Percentiles rank a stretch among this genome's conserved stretches.
Evolutionary conservation across 1,140 invertebrate species (phyloP).

Genomic region (Philopotamus ludificatus): DNA sequence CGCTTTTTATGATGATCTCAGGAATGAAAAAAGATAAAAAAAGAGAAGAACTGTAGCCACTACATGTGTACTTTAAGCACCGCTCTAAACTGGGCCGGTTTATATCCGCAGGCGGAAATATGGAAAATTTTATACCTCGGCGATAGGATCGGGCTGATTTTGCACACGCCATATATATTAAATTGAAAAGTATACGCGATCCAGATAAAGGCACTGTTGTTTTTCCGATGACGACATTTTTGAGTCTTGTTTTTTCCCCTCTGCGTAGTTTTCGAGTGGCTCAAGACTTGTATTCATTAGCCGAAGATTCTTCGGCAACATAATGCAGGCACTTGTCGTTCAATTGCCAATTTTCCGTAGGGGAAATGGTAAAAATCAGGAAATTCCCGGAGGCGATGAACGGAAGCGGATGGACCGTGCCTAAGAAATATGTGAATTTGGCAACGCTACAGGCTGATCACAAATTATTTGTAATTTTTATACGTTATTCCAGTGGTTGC

Average conservation of each 20-base stretch:
- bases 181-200: too few relatives aligned
- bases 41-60: too few relatives aligned
- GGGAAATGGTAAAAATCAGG: constrained; percentile 13
- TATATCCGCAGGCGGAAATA: too few relatives aligned
- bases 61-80: too few relatives aligned
- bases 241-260: neutral
- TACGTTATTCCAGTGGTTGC: neutral
- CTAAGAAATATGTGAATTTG: constrained; percentile 18
- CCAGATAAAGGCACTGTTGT: too few relatives aligned
- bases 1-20: constrained; percentile 17
- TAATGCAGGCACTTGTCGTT: constrained; percentile 32
- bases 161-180: too few relatives aligned
- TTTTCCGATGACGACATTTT: too few relatives aligned
- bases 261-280: neutral
- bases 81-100: too few relatives aligned
- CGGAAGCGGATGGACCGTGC: constrained; percentile 11
- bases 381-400: constrained; percentile 16
- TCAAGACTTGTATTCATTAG: constrained; percentile 36
- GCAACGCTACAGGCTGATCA: constrained; percentile 12
- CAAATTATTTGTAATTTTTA: neutral
- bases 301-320: constrained; percentile 23
- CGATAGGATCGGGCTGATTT: too few relatives aligned
- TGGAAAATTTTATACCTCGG: too few relatives aligned
- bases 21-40: constrained; percentile 12
- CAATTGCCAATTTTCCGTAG: constrained; percentile 37